phyloP scores from a whole-genome alignment of 1,140 invertebrate genomes.

The Achroia grisella region DNA sequence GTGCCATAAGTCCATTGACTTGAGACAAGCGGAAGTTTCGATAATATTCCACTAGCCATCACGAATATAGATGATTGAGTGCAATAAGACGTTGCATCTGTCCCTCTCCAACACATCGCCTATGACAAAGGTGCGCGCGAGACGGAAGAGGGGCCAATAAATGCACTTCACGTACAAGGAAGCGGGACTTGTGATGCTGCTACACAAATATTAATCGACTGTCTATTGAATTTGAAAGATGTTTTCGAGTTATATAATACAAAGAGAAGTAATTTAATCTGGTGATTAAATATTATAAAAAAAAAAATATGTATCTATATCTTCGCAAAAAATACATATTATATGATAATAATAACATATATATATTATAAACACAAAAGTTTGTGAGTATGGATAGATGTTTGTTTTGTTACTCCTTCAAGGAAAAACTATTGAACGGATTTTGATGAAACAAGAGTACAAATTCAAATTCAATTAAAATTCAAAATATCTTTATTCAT shows the following conservation, averaged over 20 bases:
- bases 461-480: too few relatives aligned
- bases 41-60: conserved; percentile 62
- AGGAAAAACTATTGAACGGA: too few relatives aligned
- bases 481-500: too few relatives aligned
- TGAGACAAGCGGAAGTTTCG: conserved; percentile 51
- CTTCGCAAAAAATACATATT: too few relatives aligned
- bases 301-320: too few relatives aligned
- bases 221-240: conserved; percentile 13
- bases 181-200: conserved; percentile 55
- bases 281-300: too few relatives aligned
- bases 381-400: too few relatives aligned
- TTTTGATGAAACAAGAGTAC: too few relatives aligned
- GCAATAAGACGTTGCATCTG: conserved; percentile 38
- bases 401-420: too few relatives aligned
- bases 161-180: conserved; percentile 64
- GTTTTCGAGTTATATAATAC: not conserved
- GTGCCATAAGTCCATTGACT: conserved; percentile 34
- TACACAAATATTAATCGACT: conserved; percentile 57
- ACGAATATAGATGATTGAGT: conserved; percentile 70
- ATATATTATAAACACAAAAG: too few relatives aligned
- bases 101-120: conserved; percentile 22
- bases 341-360: too few relatives aligned
- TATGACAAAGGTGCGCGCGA: conserved; percentile 11
- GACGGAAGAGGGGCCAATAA: conserved; percentile 31
- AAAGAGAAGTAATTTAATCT: too few relatives aligned